phyloP scores from a whole-genome alignment of 2,797 vertebrate genomes.

The Margarornis squamiger region DNA sequence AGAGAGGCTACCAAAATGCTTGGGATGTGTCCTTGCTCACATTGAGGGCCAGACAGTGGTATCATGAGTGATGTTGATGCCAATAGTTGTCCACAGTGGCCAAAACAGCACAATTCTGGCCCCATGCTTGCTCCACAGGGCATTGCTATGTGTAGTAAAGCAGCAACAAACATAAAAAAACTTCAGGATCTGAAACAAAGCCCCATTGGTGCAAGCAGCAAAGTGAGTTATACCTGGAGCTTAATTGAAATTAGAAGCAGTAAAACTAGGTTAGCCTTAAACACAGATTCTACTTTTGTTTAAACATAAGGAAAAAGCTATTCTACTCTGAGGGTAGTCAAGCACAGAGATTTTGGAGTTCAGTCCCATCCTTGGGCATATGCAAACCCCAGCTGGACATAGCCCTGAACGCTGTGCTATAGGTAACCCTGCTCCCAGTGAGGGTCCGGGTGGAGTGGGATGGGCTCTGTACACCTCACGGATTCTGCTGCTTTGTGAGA shows the following conservation, averaged over 20 bases:
- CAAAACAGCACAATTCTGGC: neutral
- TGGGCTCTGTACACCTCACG: neutral
- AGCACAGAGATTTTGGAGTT: neutral
- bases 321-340: neutral
- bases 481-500: neutral
- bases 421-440: neutral
- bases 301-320: neutral
- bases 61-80: neutral
- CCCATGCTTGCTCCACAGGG: neutral
- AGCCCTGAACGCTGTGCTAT: neutral
- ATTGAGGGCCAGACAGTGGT: neutral
- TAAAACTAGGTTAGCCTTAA: neutral
- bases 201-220: neutral
- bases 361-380: neutral
- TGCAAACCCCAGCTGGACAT: neutral
- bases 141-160: neutral
- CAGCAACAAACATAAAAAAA: neutral
- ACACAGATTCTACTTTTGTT: neutral
- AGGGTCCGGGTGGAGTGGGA: rapidly evolving
- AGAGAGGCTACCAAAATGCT: neutral
- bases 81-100: neutral
- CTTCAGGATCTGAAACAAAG: neutral
- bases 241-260: neutral
- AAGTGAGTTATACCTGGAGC: neutral
- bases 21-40: neutral